phyloP scores from a whole-genome alignment of 2,797 vertebrate species.

The Podarcis siculus region DNA sequence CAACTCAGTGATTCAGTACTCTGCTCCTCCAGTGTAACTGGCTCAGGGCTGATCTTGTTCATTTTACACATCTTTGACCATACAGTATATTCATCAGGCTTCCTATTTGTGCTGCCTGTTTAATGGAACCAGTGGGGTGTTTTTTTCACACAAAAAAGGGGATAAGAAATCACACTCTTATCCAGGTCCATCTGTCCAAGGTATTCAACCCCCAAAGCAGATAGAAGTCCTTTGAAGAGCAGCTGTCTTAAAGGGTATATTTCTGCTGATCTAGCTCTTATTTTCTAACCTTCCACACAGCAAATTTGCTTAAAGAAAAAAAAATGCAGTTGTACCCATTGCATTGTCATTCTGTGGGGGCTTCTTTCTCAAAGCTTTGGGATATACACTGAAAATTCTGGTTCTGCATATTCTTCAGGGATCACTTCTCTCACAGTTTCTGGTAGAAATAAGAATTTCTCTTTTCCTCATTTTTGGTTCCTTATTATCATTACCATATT shows the following conservation, averaged over 20 bases:
- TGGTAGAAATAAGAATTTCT: neutral
- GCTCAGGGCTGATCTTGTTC: neutral
- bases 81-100: neutral
- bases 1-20: slow-evolving; percentile 92
- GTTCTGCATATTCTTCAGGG: neutral
- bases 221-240: slow-evolving; percentile 24
- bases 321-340: rapidly evolving
- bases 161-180: neutral
- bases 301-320: neutral
- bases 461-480: neutral
- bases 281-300: neutral
- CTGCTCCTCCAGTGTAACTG: slow-evolving; percentile 85
- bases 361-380: neutral
- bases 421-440: neutral
- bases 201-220: neutral
- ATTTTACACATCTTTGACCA: slow-evolving; percentile 1
- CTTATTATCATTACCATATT: neutral
- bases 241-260: slow-evolving; percentile 10
- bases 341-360: neutral
- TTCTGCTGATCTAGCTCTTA: neutral
- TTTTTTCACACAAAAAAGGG: too few relatives aligned
- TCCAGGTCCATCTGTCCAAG: rapidly evolving
- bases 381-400: neutral
- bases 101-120: slow-evolving; percentile 10
- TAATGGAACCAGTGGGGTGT: neutral